Evolutionary conservation across 2,888 invertebrate genomes (phyloP), one percentile per base, ranked within the genome.

Genomic region (Euclidia mi): DNA sequence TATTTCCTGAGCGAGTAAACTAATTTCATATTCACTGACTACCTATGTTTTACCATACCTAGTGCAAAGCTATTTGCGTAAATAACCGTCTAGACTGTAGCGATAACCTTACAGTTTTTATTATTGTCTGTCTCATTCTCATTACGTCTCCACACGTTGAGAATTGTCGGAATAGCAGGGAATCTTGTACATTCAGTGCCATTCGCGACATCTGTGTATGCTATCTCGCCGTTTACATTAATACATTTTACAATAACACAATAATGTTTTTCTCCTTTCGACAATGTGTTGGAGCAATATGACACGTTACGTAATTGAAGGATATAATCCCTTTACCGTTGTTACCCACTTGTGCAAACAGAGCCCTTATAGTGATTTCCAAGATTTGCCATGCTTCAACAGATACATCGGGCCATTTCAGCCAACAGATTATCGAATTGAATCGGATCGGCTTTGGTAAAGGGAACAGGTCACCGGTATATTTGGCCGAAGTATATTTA

Each of bases 1-100:
- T 76, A 65, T 78, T 78, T 72, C 56, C 63, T 56, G 49, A 28
- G 59, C 58, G 51, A 66, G 62, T 65, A 72, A 66, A 64, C 65
- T 71, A 73, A 65, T 72, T 71, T 67, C 45, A 70, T 76, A 72
- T 78, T 70, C 70, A 56, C 40, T 37, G 42, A 62, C 46, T 14
- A 14, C 14, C 34, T 59, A 47, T 59, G 37, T 56, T 58, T 40
- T 37, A 50, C 45, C 49, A 62, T 60, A 50, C 56, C 47, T 43
- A 14, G 15, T 35, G 55, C 32, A 56, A 56, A 58, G 41, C 43
- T 75, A 71, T 65, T 62, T 58, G 57, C 51, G 49, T 58, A 74
- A 56, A 70, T 63, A 58, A 32, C 20, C 17, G 66, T 69, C 66
- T 73, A 75, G 66, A 71, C 76, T 66, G 41, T 45, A 40, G 53